A percentile compares a stretch with the other conserved stretches of the same genome.
These are phyloP conservation scores for Orthosia gothica DNA, from an alignment of 2,888 invertebrate genomes.

Conservation along the genomic window DNA sequence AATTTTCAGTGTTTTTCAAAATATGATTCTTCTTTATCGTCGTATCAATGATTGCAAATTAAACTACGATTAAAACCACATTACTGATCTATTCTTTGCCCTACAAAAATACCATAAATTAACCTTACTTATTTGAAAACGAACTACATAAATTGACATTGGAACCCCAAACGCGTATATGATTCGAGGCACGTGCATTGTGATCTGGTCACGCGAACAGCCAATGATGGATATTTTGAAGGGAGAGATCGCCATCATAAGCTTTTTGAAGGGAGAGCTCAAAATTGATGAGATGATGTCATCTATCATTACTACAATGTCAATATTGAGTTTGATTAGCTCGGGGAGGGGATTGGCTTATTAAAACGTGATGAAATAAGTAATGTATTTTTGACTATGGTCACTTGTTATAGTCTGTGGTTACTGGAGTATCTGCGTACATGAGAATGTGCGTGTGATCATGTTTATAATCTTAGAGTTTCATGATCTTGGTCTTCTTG, in stretches of 20 bases:
- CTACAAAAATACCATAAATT: not conserved
- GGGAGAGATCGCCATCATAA: constrained; percentile 20
- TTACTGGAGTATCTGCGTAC: too few species aligned
- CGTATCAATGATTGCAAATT: too few species aligned
- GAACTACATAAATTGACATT: not conserved
- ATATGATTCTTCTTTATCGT: too few species aligned
- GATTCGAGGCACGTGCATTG: constrained; percentile 42
- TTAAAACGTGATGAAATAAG: constrained; percentile 5
- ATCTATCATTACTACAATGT: constrained; percentile 42
- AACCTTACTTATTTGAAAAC: not conserved
- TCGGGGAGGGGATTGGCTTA: constrained; percentile 19
- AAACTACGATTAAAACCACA: too few species aligned
- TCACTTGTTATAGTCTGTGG: not conserved
- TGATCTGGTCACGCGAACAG: constrained; percentile 62
- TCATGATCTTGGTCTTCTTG: too few species aligned
- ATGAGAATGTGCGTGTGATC: too few species aligned
- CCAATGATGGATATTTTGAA: constrained; percentile 17
- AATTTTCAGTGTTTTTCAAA: too few species aligned
- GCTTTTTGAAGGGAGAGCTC: constrained; percentile 5
- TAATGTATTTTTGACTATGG: not conserved
- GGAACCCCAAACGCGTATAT: constrained; percentile 24
- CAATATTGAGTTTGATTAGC: constrained; percentile 52
- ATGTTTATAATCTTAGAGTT: too few species aligned
- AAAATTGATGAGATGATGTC: constrained; percentile 51
- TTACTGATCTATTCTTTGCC: not conserved